Percentiles rank a stretch among this genome's conserved stretches.
Evolutionary conservation across 2,113 vertebrate genomes (phyloP).

Genomic region (Rhegmatorhina hoffmannsi): DNA sequence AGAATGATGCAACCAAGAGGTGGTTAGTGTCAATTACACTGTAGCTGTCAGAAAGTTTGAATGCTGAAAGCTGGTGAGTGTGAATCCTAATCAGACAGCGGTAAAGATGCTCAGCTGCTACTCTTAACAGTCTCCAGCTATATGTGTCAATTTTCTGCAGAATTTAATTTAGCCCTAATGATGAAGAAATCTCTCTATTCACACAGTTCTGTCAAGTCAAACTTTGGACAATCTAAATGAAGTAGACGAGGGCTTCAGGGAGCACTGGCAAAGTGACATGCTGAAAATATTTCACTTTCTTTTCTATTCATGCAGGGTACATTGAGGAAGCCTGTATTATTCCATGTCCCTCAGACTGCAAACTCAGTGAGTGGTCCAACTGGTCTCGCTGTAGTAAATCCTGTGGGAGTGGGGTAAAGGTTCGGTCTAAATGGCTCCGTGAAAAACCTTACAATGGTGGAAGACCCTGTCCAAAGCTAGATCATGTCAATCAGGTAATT

Average conservation of each 20-base stretch:
- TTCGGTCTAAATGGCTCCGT: constrained; percentile 96
- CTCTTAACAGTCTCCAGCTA: background rate
- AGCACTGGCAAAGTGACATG: background rate
- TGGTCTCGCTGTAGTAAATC: constrained; percentile 98
- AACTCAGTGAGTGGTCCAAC: constrained; percentile 98
- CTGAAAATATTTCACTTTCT: constrained; percentile 6
- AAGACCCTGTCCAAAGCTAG: constrained; percentile 94
- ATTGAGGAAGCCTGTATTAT: constrained; percentile 98
- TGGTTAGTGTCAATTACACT: constrained; percentile 66
- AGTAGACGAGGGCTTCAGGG: background rate
- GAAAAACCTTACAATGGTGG: constrained; percentile 97
- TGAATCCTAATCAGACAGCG: constrained; percentile 59
- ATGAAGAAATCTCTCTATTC: constrained; percentile 55
- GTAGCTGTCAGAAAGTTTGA: constrained; percentile 70
- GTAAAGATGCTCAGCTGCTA: constrained; percentile 47
- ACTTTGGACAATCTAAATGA: constrained; percentile 50
- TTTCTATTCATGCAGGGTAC: constrained; percentile 79
- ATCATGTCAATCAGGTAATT: constrained; percentile 95
- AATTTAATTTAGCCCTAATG: constrained; percentile 65
- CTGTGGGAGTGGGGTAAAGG: constrained; percentile 96
- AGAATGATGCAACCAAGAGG: constrained; percentile 11
- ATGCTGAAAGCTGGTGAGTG: constrained; percentile 40
- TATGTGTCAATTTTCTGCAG: constrained; percentile 57
- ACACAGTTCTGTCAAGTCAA: constrained; percentile 45
- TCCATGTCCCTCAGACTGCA: constrained; percentile 96